phyloP scores from a whole-genome alignment of 2,113 vertebrate species.

The Sciurus niger region DNA sequence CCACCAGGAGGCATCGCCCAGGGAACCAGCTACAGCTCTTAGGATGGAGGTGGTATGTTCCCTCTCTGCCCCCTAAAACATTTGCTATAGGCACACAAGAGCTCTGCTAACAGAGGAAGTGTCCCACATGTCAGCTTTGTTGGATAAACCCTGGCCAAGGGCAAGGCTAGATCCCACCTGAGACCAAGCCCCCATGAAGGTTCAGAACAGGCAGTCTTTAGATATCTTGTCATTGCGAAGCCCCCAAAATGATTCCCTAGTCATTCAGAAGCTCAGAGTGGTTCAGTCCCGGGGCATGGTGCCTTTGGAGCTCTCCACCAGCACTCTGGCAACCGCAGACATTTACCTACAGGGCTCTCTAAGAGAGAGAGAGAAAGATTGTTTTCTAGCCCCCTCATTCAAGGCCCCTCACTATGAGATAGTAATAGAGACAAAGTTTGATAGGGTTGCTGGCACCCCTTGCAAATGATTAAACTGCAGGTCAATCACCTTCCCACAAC shows the following conservation, averaged over 20 bases:
- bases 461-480: not conserved
- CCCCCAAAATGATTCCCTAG: not conserved
- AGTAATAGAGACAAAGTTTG: not conserved
- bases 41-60: not conserved
- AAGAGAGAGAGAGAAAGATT: fast-evolving
- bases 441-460: not conserved
- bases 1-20: not conserved
- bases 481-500: not conserved
- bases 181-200: not conserved
- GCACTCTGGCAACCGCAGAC: too few species aligned
- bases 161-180: not conserved
- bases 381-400: too few species aligned
- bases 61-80: not conserved
- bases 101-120: not conserved
- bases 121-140: not conserved
- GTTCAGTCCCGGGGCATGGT: not conserved
- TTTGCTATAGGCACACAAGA: not conserved
- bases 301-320: not conserved
- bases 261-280: not conserved
- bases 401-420: not conserved
- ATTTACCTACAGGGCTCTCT: not conserved
- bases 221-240: fast-evolving
- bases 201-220: not conserved
- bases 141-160: too few species aligned
- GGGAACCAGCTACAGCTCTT: not conserved